A percentile compares a stretch with the other conserved stretches of the same genome.
Conservation (phyloP, 2,113 vertebrate genomes). For the Nymphicus hollandicus region DNA sequence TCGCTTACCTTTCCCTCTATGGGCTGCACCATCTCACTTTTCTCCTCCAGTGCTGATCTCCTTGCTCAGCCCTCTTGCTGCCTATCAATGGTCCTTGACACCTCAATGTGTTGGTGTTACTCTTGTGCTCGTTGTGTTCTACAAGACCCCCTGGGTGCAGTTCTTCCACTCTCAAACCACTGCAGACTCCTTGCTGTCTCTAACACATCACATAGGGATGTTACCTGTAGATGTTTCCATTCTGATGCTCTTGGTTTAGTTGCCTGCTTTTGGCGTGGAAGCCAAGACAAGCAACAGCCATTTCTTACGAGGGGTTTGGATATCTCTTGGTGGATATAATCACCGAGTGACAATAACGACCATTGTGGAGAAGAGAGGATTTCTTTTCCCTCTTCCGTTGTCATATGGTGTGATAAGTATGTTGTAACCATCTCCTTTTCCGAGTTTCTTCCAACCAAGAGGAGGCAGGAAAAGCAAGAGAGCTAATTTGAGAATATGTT, state of each 20-base stretch:
- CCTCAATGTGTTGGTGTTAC: background rate
- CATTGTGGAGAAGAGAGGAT: accelerated
- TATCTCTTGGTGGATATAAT: background rate
- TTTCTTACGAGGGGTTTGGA: background rate
- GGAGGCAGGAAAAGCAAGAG: background rate
- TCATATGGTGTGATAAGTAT: background rate
- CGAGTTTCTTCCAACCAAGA: background rate
- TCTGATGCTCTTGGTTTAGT: background rate
- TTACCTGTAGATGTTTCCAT: background rate
- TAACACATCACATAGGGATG: background rate
- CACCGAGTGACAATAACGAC: background rate
- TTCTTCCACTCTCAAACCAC: background rate
- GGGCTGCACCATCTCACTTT: background rate
- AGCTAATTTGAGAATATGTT: background rate
- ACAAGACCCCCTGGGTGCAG: background rate
- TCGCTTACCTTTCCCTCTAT: background rate
- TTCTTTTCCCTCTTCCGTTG: background rate
- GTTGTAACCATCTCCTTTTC: background rate
- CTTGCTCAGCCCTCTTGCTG: background rate
- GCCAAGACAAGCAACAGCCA: background rate
- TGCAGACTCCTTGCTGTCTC: background rate
- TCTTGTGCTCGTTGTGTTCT: background rate
- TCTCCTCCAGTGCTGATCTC: background rate
- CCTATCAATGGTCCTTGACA: background rate
- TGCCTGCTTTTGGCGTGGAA: background rate